Percentiles rank a stretch among this genome's conserved stretches.
Evolutionary conservation across 2,797 vertebrate genomes (phyloP).

Genomic region (Xenopus petersii): DNA sequence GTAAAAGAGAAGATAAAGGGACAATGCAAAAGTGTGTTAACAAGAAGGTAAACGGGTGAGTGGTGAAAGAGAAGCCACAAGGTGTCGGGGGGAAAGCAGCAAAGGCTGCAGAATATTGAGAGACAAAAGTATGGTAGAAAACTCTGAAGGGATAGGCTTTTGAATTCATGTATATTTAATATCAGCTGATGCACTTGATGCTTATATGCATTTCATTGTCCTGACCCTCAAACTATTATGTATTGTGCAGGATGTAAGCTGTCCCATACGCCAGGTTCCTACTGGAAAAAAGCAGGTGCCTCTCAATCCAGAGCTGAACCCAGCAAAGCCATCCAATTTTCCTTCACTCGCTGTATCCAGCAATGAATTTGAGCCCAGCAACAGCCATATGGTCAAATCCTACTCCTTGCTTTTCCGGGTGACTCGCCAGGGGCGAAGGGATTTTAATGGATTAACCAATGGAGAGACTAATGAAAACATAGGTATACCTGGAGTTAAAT

Average conservation of each 20-base stretch:
- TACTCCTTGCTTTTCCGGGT: constrained; percentile 97
- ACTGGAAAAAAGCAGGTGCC: constrained; percentile 99
- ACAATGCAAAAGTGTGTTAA: too few relatives aligned
- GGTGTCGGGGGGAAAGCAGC: too few relatives aligned
- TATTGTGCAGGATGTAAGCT: constrained; percentile 90
- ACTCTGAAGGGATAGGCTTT: too few relatives aligned
- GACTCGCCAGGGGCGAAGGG: constrained; percentile 85
- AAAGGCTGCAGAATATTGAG: too few relatives aligned
- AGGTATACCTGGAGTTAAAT: constrained; percentile 60
- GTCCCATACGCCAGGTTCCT: constrained; percentile 98
- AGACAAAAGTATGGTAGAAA: too few relatives aligned
- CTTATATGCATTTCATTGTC: too few relatives aligned
- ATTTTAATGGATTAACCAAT: constrained; percentile 83
- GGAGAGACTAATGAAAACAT: constrained; percentile 96
- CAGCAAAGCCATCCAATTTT: constrained; percentile 89
- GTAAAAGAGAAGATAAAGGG: too few relatives aligned
- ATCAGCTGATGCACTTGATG: too few relatives aligned
- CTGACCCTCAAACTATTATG: background rate
- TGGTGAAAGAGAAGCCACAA: too few relatives aligned
- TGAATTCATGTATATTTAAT: too few relatives aligned
- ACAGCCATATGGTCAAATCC: constrained; percentile 99
- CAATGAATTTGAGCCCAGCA: constrained; percentile 98
- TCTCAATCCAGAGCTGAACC: constrained; percentile 97
- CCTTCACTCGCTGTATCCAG: constrained; percentile 95
- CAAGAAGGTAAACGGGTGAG: too few relatives aligned